phyloP scores from a whole-genome alignment of 2,113 vertebrate species.

The Ochotona princeps region DNA sequence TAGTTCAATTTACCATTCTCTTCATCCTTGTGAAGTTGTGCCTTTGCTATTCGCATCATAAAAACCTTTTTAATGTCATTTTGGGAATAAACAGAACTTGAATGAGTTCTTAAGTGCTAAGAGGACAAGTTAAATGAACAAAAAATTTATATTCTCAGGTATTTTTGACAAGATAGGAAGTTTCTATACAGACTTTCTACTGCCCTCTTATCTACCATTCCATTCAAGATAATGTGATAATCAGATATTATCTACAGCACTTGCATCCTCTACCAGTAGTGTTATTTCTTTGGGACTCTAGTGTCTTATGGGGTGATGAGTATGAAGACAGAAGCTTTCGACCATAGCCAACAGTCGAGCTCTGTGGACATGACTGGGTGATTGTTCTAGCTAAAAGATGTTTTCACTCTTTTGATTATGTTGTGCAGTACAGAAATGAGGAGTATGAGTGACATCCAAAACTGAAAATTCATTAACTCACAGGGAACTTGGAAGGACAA shows the following conservation, averaged over 20 bases:
- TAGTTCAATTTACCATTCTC: neutral
- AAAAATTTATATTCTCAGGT: neutral
- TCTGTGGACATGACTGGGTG: neutral
- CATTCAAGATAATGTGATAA: neutral
- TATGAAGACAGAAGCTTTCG: neutral
- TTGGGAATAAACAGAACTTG: neutral
- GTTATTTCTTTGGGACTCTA: neutral
- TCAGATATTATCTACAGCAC: neutral
- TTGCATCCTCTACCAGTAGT: neutral
- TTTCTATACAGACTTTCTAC: neutral
- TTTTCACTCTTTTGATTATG: neutral
- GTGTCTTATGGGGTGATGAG: neutral
- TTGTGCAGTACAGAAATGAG: neutral
- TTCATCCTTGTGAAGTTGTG: neutral
- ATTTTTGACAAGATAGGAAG: slow-evolving; percentile 18
- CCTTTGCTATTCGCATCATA: neutral
- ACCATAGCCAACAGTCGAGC: neutral
- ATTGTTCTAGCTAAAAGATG: neutral
- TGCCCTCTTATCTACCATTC: neutral
- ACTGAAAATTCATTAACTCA: neutral
- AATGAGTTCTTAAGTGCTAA: neutral
- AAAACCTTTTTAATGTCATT: neutral
- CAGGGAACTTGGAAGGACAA: neutral
- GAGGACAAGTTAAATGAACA: neutral
- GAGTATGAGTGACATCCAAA: neutral